A percentile compares a stretch with the other conserved stretches of the same genome.
These are phyloP conservation scores for Gymnoscelis rufifasciata DNA, from an alignment of 2,888 invertebrate genomes.

Conservation along the genomic window DNA sequence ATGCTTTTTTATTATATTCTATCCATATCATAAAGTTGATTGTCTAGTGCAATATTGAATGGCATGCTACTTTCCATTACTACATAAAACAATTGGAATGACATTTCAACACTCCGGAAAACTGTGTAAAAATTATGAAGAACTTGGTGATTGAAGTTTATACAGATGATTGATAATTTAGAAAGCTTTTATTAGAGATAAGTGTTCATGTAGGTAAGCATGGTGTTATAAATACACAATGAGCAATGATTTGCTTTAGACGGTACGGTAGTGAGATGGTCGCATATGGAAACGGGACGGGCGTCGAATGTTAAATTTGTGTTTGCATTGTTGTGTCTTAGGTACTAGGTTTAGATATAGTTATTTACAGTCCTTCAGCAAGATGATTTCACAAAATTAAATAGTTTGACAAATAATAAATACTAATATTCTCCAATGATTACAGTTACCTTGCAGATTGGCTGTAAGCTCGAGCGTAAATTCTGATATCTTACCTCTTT, in stretches of 20 bases:
- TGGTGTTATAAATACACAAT: conserved; percentile 54
- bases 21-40: conserved; percentile 35
- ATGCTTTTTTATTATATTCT: conserved; percentile 32
- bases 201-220: conserved; percentile 57
- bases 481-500: no score
- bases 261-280: conserved; percentile 49
- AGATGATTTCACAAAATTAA: not conserved
- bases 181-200: conserved; percentile 50
- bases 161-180: conserved; percentile 27
- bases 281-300: conserved; percentile 30
- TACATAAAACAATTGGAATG: conserved; percentile 39
- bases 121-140: conserved; percentile 12
- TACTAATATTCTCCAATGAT: no score
- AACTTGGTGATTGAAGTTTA: conserved; percentile 1
- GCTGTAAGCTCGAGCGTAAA: not conserved
- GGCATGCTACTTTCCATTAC: conserved; percentile 37
- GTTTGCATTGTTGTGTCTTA: conserved; percentile 51
- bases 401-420: not conserved
- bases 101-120: conserved; percentile 25
- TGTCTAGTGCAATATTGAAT: conserved; percentile 26
- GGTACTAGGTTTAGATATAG: conserved; percentile 34
- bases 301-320: conserved; percentile 45
- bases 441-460: not conserved
- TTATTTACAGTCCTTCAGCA: conserved; percentile 30
- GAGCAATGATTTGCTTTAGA: conserved; percentile 49